Evolutionary conservation across 2,888 invertebrate species (phyloP).

Genomic region (Yponomeuta malinellus): DNA sequence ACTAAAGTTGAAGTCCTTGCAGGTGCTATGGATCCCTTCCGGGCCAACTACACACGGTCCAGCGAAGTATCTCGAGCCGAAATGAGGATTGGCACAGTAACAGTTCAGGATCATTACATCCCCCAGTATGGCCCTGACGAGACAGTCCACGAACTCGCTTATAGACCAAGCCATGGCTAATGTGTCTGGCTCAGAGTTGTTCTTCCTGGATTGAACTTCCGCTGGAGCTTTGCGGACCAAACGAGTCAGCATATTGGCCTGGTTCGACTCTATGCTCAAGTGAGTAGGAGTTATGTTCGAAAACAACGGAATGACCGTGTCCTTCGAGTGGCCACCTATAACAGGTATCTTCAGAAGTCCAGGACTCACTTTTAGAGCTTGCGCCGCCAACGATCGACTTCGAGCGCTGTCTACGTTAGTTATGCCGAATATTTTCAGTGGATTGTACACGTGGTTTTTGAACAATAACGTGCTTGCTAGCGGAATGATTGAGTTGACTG

Average conservation of each 20-base stretch:
- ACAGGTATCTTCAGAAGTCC: constrained; percentile 40
- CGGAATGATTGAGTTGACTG: constrained; percentile 50
- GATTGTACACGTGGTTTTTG: constrained; percentile 43
- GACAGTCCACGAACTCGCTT: constrained; percentile 42
- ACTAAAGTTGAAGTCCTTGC: constrained; percentile 35
- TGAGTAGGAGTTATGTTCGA: constrained; percentile 40
- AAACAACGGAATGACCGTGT: constrained; percentile 51
- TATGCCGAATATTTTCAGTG: constrained; percentile 48
- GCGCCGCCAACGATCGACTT: constrained; percentile 35
- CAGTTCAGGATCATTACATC: constrained; percentile 35
- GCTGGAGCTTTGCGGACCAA: constrained; percentile 44
- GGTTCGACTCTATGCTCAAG: constrained; percentile 29
- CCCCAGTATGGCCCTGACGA: constrained; percentile 42
- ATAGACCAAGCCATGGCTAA: constrained; percentile 49
- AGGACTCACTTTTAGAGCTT: constrained; percentile 36
- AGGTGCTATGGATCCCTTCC: constrained; percentile 37
- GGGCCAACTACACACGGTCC: constrained; percentile 45
- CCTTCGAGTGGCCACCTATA: constrained; percentile 54
- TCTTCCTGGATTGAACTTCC: constrained; percentile 41
- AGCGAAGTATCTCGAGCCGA: constrained; percentile 50
- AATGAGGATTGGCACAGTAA: constrained; percentile 47
- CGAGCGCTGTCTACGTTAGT: constrained; percentile 49
- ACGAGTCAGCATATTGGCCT: constrained; percentile 44
- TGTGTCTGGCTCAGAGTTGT: constrained; percentile 39
- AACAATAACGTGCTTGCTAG: constrained; percentile 43